These are phyloP conservation scores for Mus spicilegus DNA, from an alignment of 2,113 vertebrate species.

Conservation along the genomic window DNA sequence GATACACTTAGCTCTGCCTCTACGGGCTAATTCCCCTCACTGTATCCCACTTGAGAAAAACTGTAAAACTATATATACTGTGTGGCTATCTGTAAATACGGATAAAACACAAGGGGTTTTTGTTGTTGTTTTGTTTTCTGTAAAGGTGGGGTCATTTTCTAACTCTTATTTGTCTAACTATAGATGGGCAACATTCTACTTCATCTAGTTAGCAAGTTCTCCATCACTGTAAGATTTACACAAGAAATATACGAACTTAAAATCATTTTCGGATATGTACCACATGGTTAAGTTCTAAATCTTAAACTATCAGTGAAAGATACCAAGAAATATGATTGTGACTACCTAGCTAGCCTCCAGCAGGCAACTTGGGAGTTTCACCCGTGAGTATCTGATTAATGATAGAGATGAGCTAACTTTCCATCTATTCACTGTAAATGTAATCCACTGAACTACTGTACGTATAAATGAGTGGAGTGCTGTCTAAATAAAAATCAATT, in stretches of 20 bases:
- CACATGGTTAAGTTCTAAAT: constrained; percentile 65
- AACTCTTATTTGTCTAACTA: background rate
- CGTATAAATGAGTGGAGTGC: constrained; percentile 76
- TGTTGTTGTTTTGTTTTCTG: background rate
- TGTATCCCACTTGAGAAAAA: background rate
- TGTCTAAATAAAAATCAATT: constrained; percentile 75
- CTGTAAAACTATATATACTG: background rate
- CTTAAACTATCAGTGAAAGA: constrained; percentile 41
- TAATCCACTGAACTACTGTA: constrained; percentile 71
- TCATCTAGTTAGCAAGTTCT: constrained; percentile 29
- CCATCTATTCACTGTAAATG: constrained; percentile 64
- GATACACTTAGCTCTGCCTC: background rate
- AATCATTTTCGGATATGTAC: constrained; percentile 18
- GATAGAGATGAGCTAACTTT: constrained; percentile 29
- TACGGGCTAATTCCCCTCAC: background rate
- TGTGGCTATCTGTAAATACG: background rate
- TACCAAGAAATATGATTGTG: constrained; percentile 10
- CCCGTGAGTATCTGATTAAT: background rate
- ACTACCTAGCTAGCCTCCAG: constrained; percentile 36
- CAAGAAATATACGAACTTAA: constrained; percentile 28
- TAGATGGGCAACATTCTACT: constrained; percentile 42
- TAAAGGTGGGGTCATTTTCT: background rate
- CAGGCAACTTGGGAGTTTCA: background rate
- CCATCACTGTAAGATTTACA: constrained; percentile 46
- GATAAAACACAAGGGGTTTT: background rate